Evolutionary conservation across 2,113 vertebrate species (phyloP), one percentile per base, ranked within the genome.

Genomic region (Lichenostomus cassidix): DNA sequence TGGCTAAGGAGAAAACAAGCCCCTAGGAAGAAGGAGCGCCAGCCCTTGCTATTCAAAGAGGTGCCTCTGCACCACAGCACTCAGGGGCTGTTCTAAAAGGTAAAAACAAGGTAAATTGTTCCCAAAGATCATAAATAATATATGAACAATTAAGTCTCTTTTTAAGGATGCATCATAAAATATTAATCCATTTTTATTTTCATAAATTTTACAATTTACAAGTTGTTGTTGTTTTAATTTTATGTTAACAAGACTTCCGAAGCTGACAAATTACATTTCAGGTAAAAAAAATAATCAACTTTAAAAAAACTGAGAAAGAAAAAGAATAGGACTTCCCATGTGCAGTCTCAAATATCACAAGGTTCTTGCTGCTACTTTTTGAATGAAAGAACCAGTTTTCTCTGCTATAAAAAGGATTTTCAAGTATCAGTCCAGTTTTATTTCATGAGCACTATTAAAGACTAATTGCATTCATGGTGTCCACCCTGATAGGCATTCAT

Each of bases 151-250:
- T 97, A 97, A 97, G 94, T 95, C 83, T 74, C 42, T 89, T 82
- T 96, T 96, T 95, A 96, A 74, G 89, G 92, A 96, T 90, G 77
- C 71, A 70, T 93, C 83, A 97, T 97, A 69, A 97, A 97, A 93
- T 95, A 96, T 97, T 97, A 62, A 97, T 95, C 81, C 25, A 49
- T 92, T 97, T 97, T 96, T 96, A 97, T 97, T 96, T 97, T 97
- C 97, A 97, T 97, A 95, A 97, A 97, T 97, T 96, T 97, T 97
- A 97, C 92, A 97, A 97, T 97, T 95, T 97, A 97, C 96, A 97
- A 91, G 95, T 96, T 97, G 96, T 95, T 90, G 91, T 95, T 90
- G 58, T 84, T 91, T 95, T 94, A 93, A 80, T 90, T 92, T 83
- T 85, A 87, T 96, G 97, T 96, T 97, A 95, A 96, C 96, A 96